Base-by-base conservation (phyloP, 2,113 vertebrate genomes). In the Eclectus roratus region DNA sequence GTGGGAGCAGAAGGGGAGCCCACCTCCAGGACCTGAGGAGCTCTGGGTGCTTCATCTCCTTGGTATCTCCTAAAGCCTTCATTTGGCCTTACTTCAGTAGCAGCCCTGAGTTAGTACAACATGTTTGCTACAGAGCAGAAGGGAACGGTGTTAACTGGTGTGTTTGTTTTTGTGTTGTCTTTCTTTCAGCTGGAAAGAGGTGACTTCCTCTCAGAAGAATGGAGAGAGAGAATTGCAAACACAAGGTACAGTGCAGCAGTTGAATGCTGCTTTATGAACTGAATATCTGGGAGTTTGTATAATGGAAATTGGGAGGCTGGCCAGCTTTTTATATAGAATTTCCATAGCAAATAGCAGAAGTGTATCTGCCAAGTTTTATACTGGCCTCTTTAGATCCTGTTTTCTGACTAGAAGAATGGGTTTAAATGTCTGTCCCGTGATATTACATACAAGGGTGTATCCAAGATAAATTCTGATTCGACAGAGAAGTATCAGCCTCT, bases 151-250 rank as follows among this genome's bases (percentile, higher is more conserved):
- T 78, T 94, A 94, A 93, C 84, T 64, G 13, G 1, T 85, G 49
- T 50, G 64, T 81, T 35, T 82, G 63, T 66, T 47, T 44, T 60
- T 79, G 41, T 81, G 72, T 25, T 95, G 95, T 90, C 47, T 82
- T 33, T 91, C 88, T 96, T 97, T 41, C 94, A 99, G 99, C 98
- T 99, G 98, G 99, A 99, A 97, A 98, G 99, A 97, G 99, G 99
- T 33, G 99, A 99, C 85, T 99, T 99, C 97, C 98, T 99, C 85
- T 99, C 99, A 21, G 99, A 99, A 94, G 99, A 99, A 96, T 99
- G 99, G 99, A 98, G 98, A 86, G 99, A 99, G 74, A 98, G 99
- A 85, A 99, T 99, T 60, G 99, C 99, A 89, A 99, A 98, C 98
- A 99, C 99, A 97, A 99, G 99, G 99, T 99, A 98, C 70, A 29